These are phyloP conservation scores for Drosophila grimshawi DNA, from an alignment of 1,140 invertebrate species.

Conservation along the genomic window DNA sequence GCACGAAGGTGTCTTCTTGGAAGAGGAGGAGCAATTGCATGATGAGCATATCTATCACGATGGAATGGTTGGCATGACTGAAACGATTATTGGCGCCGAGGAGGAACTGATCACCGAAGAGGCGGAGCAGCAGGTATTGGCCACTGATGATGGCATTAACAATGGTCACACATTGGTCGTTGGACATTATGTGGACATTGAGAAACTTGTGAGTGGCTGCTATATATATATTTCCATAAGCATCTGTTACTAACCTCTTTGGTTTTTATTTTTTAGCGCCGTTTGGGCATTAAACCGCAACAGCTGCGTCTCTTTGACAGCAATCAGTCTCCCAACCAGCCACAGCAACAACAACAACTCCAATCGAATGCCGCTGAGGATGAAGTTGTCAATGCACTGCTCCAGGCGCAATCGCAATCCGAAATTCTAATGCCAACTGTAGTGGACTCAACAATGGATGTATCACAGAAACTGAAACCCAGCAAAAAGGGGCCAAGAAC, in stretches of 20 bases:
- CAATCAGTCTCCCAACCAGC: neutral
- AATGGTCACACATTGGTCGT: constrained; percentile 25
- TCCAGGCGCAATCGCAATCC: neutral
- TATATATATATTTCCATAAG: neutral
- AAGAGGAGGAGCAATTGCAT: constrained; percentile 6
- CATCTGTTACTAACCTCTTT: neutral
- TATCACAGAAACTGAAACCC: neutral
- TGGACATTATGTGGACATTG: neutral
- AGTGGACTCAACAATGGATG: neutral
- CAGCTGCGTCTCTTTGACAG: neutral
- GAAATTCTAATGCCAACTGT: neutral
- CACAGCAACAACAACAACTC: neutral
- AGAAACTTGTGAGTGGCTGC: neutral
- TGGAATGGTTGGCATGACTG: constrained; percentile 54
- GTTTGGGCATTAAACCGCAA: neutral
- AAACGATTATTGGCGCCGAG: constrained; percentile 55
- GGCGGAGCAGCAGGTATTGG: constrained; percentile 12
- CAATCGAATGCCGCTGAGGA: neutral
- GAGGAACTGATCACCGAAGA: constrained; percentile 32
- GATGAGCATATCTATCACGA: constrained; percentile 46
- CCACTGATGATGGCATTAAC: constrained; percentile 18
- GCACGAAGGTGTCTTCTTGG: neutral
- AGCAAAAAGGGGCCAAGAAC: neutral
- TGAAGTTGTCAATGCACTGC: neutral
- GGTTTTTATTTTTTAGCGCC: neutral